Evolutionary conservation across 2,113 vertebrate species (phyloP).

Genomic region (Solea senegalensis): DNA sequence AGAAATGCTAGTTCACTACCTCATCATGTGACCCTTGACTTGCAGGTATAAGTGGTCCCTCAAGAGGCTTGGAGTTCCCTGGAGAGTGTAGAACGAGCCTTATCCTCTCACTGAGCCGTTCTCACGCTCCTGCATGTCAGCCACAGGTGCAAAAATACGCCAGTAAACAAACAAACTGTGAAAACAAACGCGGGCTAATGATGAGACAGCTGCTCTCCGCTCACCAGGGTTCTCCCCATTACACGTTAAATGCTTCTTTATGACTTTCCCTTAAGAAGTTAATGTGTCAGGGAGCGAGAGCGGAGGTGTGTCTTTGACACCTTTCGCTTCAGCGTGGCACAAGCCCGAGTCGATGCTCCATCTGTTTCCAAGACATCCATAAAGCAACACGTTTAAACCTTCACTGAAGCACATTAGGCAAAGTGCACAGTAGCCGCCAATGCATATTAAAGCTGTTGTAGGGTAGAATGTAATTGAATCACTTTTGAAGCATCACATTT

Average conservation of each 20-base stretch:
- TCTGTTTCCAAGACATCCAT: conserved; percentile 28
- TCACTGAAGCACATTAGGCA: neutral
- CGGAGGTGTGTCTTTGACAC: conserved; percentile 41
- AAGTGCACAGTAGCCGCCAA: conserved; percentile 13
- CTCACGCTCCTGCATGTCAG: conserved; percentile 61
- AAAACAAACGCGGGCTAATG: conserved; percentile 67
- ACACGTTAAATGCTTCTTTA: conserved; percentile 59
- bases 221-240: conserved; percentile 60
- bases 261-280: conserved; percentile 51
- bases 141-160: conserved; percentile 72
- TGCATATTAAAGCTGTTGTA: neutral
- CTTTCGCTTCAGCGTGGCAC: conserved; percentile 16
- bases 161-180: conserved; percentile 68
- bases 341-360: conserved; percentile 35
- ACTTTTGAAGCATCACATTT: no score
- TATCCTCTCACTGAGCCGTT: conserved; percentile 39
- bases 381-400: neutral
- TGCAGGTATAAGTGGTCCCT: neutral
- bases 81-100: conserved; percentile 14
- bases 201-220: conserved; percentile 66
- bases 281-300: conserved; percentile 37
- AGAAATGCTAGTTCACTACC: neutral
- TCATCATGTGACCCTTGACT: neutral
- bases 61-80: conserved; percentile 3
- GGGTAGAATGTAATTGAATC: neutral